Evolutionary conservation across 2,797 vertebrate species (phyloP).

Genomic region (Sparidentex hasta): DNA sequence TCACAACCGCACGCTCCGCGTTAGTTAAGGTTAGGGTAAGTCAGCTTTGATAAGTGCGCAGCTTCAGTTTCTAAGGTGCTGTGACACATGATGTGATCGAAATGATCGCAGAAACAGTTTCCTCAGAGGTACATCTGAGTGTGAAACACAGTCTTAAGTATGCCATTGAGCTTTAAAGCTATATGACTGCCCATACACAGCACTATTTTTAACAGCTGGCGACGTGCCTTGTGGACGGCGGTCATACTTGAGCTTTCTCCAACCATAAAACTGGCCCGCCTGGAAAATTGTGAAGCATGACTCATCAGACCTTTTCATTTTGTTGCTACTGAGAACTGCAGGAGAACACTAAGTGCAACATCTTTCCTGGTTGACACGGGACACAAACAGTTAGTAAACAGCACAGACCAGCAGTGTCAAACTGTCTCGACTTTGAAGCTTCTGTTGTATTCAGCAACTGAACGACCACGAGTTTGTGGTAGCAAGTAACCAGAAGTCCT

Average conservation of each 20-base stretch:
- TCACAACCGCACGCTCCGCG: too few species aligned
- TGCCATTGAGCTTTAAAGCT: slow-evolving; percentile 17
- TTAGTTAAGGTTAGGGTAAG: too few species aligned
- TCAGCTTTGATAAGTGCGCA: too few species aligned
- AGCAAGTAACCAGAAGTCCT: neutral
- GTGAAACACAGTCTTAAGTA: slow-evolving; percentile 2
- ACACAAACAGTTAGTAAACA: neutral
- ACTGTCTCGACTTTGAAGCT: neutral
- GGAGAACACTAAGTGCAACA: neutral
- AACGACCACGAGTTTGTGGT: neutral
- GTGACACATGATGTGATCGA: too few species aligned
- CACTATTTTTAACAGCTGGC: slow-evolving; percentile 38
- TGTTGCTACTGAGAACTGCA: neutral
- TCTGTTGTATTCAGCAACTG: too few species aligned
- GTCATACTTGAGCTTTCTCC: slow-evolving; percentile 16
- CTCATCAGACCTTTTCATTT: slow-evolving; percentile 36
- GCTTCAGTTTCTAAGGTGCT: too few species aligned
- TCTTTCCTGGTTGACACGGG: neutral
- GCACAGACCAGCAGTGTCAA: neutral
- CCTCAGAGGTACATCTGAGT: neutral
- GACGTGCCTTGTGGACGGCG: slow-evolving; percentile 6
- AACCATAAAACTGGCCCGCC: slow-evolving; percentile 21
- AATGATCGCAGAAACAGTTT: too few species aligned
- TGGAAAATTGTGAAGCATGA: slow-evolving; percentile 33
- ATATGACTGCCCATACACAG: slow-evolving; percentile 13